Evolutionary conservation across 2,888 invertebrate species (phyloP).

Genomic region (Sericinus montela): DNA sequence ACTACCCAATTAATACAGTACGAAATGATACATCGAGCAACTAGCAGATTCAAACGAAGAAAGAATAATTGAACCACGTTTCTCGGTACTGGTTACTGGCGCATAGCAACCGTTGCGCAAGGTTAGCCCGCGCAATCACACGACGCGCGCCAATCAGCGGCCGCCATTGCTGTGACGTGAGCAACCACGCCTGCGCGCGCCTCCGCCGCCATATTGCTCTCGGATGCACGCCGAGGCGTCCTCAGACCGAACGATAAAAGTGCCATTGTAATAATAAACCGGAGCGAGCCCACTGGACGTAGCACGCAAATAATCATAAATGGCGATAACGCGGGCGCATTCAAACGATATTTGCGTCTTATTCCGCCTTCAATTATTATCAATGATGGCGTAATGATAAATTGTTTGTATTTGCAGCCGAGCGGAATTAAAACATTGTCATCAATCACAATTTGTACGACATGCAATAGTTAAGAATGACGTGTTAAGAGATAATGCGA

Average conservation of each 20-base stretch:
- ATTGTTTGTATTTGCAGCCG: conserved; percentile 10
- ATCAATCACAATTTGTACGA: conserved; percentile 2
- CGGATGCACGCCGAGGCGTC: conserved; percentile 33
- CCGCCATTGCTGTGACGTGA: conserved; percentile 62
- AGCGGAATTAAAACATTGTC: conserved; percentile 7
- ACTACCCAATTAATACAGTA: no score
- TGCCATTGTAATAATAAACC: conserved; percentile 38
- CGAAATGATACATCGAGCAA: no score
- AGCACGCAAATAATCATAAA: conserved; percentile 3
- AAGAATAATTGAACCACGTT: conserved; percentile 47
- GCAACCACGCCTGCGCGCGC: conserved; percentile 78
- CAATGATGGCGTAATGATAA: not conserved
- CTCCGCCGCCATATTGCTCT: conserved; percentile 64
- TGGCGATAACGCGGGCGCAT: conserved; percentile 7
- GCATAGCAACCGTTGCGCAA: conserved; percentile 76
- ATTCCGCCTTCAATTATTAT: conserved; percentile 5
- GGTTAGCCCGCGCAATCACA: conserved; percentile 60
- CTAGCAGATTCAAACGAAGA: conserved; percentile 24
- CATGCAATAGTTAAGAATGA: conserved; percentile 13
- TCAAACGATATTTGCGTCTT: conserved; percentile 6
- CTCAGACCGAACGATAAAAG: conserved; percentile 26
- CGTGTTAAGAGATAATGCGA: not conserved
- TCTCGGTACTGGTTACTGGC: conserved; percentile 53
- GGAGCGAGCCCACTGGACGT: conserved; percentile 22
- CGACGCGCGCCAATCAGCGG: conserved; percentile 50